phyloP scores from a whole-genome alignment of 2,888 invertebrate species.

The Argyresthia albistria region DNA sequence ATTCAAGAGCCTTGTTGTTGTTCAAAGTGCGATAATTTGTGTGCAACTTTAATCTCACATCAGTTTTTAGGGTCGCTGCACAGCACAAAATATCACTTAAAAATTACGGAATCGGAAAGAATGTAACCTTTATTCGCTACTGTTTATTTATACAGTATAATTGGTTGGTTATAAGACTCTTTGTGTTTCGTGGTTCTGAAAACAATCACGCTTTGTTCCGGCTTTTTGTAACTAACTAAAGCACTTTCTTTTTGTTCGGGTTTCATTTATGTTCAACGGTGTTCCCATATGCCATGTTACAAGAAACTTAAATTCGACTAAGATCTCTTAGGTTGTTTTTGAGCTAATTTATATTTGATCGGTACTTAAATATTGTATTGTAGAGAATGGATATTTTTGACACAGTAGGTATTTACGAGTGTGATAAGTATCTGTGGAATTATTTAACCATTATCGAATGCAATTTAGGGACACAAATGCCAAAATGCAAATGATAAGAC shows the following conservation, averaged over 20 bases:
- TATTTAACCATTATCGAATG: too few species aligned
- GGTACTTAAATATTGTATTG: neutral
- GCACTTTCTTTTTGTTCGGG: neutral
- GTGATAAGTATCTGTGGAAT: too few species aligned
- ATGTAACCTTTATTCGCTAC: neutral
- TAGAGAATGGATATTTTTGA: too few species aligned
- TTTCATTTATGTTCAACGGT: neutral
- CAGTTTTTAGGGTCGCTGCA: too few species aligned
- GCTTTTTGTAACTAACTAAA: neutral
- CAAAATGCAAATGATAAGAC: slow-evolving; percentile 8
- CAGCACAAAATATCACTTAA: slow-evolving; percentile 29
- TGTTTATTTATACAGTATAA: neutral
- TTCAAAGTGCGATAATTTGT: too few species aligned
- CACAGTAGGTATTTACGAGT: too few species aligned
- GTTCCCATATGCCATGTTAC: neutral
- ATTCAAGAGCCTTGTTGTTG: too few species aligned
- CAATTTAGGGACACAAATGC: neutral
- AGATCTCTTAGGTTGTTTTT: slow-evolving; percentile 11
- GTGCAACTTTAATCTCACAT: too few species aligned
- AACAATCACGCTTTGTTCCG: slow-evolving; percentile 31
- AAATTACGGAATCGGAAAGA: slow-evolving; percentile 32
- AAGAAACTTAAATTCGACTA: slow-evolving; percentile 20
- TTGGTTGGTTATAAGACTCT: neutral
- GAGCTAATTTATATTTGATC: neutral
- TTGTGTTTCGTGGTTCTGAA: slow-evolving; percentile 24